Evolutionary conservation across 2,797 vertebrate genomes (phyloP), one percentile per base, ranked within the genome.

Genomic region (Scomberomorus guttatus): DNA sequence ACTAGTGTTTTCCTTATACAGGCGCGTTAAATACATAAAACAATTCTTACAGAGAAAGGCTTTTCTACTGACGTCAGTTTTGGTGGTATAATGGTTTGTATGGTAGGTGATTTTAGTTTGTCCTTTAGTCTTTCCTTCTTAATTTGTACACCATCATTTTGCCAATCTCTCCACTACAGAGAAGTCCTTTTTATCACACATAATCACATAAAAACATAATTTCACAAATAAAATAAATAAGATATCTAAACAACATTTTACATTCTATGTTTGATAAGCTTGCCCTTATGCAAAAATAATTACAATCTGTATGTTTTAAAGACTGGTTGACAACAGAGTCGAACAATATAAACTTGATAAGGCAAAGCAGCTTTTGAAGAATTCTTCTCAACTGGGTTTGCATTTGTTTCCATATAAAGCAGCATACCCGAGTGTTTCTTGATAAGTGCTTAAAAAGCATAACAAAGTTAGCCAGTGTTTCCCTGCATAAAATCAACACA

Each of bases 311-410:
- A 71, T 34, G 59, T 66, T 52, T 72, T 22, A 59, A 55, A 77
- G 46, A 67, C 29, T 64, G 39, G 15, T 63, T 57, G 39, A 84
- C 37, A 77, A 62, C 75, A 62, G 14, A 22, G 73, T 44, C 77
- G 29, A 68, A 80, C 39, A 72, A 70, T 66, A 29, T 75, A 44
- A n/a, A 79, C 55, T 58, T 37, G 20, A 63, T 90, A 90, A 93
- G 84, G 91, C 87, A 90, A 90, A 88, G 80, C 57, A 86, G 54
- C 55, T 77, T 75, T 78, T 77, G 39, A 52, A 46, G 24, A 65
- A 58, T 42, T 72, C 2, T 52, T 70, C 17, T 75, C 5, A 48
- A 24, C 46, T 70, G 75, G n/a, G 67, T 72, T 77, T 52, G 57
- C 50, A 78, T 79, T 60, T 52, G 44, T 32, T 60, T 25, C 39